Evolutionary conservation across 2,888 invertebrate species (phyloP).

Genomic region (Volucella inflata): DNA sequence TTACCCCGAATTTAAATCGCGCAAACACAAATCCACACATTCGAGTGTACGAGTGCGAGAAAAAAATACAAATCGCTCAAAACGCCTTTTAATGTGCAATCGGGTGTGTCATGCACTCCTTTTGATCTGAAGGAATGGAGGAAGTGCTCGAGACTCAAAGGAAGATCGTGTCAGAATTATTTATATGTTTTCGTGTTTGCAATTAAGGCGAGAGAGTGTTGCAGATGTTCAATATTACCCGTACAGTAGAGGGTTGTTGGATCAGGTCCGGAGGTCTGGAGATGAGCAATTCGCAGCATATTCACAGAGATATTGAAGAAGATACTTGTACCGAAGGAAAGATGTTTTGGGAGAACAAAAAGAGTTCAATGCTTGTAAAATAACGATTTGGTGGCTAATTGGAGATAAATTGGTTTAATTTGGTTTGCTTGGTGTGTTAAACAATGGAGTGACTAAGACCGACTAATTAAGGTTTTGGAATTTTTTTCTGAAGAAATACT

Average conservation of each 20-base stretch:
- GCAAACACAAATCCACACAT: constrained; percentile 23
- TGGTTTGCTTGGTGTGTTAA: constrained; percentile 7
- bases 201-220: constrained; percentile 63
- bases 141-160: constrained; percentile 74
- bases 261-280: constrained; percentile 13
- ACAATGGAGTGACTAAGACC: constrained; percentile 58
- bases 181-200: constrained; percentile 73
- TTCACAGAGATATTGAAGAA: constrained; percentile 54
- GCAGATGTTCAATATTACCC: constrained; percentile 67
- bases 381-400: constrained; percentile 67
- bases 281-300: constrained; percentile 1
- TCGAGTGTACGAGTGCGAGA: neutral
- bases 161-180: constrained; percentile 76
- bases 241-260: constrained; percentile 22
- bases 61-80: constrained; percentile 3
- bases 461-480: constrained; percentile 45
- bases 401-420: constrained; percentile 66
- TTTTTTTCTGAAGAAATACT: constrained; percentile 31
- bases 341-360: constrained; percentile 20
- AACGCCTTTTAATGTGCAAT: constrained; percentile 67
- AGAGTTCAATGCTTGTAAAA: constrained; percentile 55
- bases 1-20: constrained; percentile 68
- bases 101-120: constrained; percentile 71
- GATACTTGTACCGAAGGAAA: neutral
- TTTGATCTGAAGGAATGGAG: constrained; percentile 74